Evolutionary conservation across 2,113 vertebrate genomes (phyloP), one percentile per base, ranked within the genome.

Genomic region (Vulpes ferrilata): DNA sequence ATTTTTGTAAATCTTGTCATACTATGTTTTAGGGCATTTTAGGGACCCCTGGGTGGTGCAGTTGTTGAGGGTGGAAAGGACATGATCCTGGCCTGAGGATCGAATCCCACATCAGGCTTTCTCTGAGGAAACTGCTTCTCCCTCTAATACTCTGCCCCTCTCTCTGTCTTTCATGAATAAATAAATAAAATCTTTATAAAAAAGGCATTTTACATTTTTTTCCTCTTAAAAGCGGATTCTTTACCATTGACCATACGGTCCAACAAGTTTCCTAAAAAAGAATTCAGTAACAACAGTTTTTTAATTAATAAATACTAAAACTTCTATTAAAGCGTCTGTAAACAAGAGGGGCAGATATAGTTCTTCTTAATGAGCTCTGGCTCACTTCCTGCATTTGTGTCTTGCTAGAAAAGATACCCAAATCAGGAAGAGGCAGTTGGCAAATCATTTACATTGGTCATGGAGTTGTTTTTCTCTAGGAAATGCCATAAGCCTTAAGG

Each of bases 271-370:
- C 60, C 86, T 65, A 83, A 69, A 82, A 83, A 90, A 83, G 51
- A 83, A 84, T 51, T 83, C 69, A 88, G 15, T 78, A 87, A 48
- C 27, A 43, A 59, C 85, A 80, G 22, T 51, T 73, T 11, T 87
- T 71, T 90, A 81, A 65, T 95, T n/a, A 93, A 78, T 67, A 69
- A 69, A 53, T 62, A 83, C 11, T 51, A 43, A 73, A 90, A 38
- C 22, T 64, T 74, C 19, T 62, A 83, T 13, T 51, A 43, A 73
- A 90, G 51, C 22, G 57, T 74, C 19, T 62, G 13, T 69, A 82
- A 93, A 71, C 13, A 82, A 43, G 51, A 76, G 15, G 62, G 19
- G n/a, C 57, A 95, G 59, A 78, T 48, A 76, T 82, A 11, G 35
- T 94, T 22, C 38, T 84, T 83, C 48, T 86, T 76, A 60, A 22